Conservation (phyloP, 2,113 vertebrate genomes). For the Muscicapa adusta region DNA sequence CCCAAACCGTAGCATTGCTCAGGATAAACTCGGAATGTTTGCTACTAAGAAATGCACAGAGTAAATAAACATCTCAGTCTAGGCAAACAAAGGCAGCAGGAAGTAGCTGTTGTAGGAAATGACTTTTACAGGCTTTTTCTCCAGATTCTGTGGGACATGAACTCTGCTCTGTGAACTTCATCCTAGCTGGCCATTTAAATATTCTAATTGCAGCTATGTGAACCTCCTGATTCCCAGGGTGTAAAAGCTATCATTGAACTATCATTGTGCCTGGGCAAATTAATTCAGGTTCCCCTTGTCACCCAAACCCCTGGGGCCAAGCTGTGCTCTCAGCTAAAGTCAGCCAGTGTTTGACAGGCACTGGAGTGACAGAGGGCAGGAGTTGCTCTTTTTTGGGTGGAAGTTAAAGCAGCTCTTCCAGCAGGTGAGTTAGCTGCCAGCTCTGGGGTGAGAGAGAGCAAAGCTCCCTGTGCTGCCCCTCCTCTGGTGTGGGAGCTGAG, state of each 20-base stretch:
- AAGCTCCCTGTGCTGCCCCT: neutral
- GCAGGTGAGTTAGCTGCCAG: neutral
- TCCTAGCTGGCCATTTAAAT: neutral
- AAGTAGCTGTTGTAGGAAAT: neutral
- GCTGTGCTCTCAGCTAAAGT: neutral
- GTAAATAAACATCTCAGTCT: neutral
- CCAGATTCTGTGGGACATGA: neutral
- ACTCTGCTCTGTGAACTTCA: neutral
- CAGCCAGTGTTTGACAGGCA: neutral
- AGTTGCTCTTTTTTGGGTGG: neutral
- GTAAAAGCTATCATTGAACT: too few relatives aligned
- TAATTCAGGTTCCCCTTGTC: neutral
- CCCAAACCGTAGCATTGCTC: neutral
- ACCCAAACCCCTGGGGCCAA: neutral
- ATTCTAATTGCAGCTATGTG: neutral
- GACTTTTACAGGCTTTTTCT: neutral
- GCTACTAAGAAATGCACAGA: neutral
- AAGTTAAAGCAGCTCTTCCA: neutral
- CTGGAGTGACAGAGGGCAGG: neutral
- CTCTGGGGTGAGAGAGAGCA: neutral
- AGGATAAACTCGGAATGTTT: constrained; percentile 46
- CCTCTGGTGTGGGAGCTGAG: neutral
- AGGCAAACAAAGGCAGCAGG: neutral
- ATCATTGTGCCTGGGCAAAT: neutral
- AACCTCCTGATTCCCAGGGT: neutral